Evolutionary conservation across 2,888 invertebrate species (phyloP).

Genomic region (Prosapia bicincta): DNA sequence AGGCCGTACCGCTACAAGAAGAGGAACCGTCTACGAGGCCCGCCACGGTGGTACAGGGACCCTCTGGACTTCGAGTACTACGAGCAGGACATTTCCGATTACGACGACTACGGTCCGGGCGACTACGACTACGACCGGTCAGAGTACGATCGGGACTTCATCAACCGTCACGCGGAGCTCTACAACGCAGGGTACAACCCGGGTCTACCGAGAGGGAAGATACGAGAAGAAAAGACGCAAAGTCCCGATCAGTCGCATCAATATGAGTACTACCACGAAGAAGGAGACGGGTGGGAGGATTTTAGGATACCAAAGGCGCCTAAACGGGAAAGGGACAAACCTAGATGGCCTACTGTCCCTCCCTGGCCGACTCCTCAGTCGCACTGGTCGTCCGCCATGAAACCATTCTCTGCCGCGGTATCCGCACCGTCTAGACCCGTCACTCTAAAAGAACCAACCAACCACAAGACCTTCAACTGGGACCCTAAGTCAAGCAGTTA

Average conservation of each 20-base stretch:
- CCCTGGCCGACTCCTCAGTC: slow-evolving; percentile 1
- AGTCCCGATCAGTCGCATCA: slow-evolving; percentile 15
- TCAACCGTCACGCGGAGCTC: slow-evolving; percentile 33
- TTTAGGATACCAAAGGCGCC: slow-evolving; percentile 21
- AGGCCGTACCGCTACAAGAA: slow-evolving; percentile 22
- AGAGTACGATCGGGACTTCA: slow-evolving; percentile 35
- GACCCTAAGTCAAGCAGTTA: slow-evolving; percentile 15
- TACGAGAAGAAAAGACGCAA: slow-evolving; percentile 6
- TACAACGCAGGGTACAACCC: slow-evolving; percentile 34
- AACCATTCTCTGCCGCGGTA: slow-evolving; percentile 30
- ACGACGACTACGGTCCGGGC: slow-evolving; percentile 29
- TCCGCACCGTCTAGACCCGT: slow-evolving; percentile 25
- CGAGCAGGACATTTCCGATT: slow-evolving; percentile 32
- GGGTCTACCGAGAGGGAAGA: slow-evolving; percentile 7
- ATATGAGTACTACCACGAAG: not conserved
- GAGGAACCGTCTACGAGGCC: slow-evolving; percentile 26
- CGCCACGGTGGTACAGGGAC: slow-evolving; percentile 16
- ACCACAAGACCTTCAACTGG: slow-evolving; percentile 12
- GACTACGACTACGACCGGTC: slow-evolving; percentile 33
- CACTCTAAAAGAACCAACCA: slow-evolving; percentile 12
- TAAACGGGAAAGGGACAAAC: slow-evolving; percentile 20
- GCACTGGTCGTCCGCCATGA: slow-evolving; percentile 16
- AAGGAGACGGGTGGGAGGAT: slow-evolving; percentile 15
- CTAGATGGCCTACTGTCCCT: slow-evolving; percentile 15
- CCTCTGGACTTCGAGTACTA: slow-evolving; percentile 25